Base-by-base conservation (phyloP, 2,797 vertebrate species). In the Borostomias antarcticus region DNA sequence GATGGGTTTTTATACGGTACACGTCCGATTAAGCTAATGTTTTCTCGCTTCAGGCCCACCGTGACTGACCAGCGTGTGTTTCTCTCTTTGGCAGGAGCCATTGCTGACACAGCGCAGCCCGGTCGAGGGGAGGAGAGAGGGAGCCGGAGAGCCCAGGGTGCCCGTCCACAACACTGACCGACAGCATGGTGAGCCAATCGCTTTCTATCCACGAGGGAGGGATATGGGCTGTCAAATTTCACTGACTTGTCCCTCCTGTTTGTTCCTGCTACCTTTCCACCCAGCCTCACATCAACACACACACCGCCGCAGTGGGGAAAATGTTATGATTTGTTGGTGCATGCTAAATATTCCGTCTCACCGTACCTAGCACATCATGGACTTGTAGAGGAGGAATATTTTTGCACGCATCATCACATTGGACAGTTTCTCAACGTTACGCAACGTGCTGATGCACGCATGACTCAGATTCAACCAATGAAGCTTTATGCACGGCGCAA, bases 161-260 rank as follows among this genome's bases (percentile, higher is more conserved):
- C 74, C 76, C 69, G 78, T 78, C 78, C 75, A 80, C 78, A 74
- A 64, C 79, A 56, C 74, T 75, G 64, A 77, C 81, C 76, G 85
- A 83, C 83, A 92, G 81, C 83, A 93, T 93, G 92, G 92, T 93
- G 79, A 89, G 90, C 74, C 62, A 83, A 72, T 75, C 73, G 37
- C 60, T 1, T 6, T 43, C 11, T 3, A 0, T 2, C n/a, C 25
- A 64, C 64, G 57, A 64, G 32, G 37, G 48, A 19, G 28, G 4
- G 54, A 5, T 10, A 17, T 66, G 56, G n/a, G 68, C 25, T 45
- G 40, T 23, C 25, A 19, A 13, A 25, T 3, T 47, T 47, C 57
- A 60, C 69, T 66, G 30, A 8, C 50, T 64, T 30, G 60, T 66
- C 62, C 29, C 21, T 58, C 52, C 23, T 10, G 10, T 54, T 62